Conservation (phyloP, 2,888 invertebrate genomes). For the Cotesia congregata region DNA sequence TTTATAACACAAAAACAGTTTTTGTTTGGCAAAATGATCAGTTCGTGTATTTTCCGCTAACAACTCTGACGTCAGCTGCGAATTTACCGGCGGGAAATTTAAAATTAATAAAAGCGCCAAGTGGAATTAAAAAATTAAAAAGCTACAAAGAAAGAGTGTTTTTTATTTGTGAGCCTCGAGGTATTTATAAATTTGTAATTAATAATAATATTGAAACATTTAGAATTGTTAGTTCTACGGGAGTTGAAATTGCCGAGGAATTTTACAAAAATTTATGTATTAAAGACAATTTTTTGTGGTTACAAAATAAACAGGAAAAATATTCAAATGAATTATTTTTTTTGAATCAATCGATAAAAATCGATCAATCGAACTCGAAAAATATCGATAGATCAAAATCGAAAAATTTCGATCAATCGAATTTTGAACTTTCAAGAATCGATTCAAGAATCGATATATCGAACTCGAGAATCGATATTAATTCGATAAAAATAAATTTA, state of each 20-base stretch:
- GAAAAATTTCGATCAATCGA: neutral
- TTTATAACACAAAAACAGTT: conserved; percentile 57
- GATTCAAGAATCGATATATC: neutral
- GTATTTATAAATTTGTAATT: conserved; percentile 59
- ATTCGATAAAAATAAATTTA: neutral
- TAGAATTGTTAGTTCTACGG: conserved; percentile 55
- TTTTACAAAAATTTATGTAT: conserved; percentile 55
- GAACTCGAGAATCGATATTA: neutral
- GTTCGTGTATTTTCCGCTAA: conserved; percentile 53
- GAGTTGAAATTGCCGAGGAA: conserved; percentile 55
- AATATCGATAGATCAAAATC: neutral
- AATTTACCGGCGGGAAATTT: conserved; percentile 23
- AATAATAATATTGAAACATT: conserved; percentile 46
- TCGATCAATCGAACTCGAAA: neutral
- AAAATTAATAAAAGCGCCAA: conserved; percentile 51
- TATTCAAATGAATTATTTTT: conserved; percentile 48
- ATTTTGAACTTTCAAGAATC: neutral
- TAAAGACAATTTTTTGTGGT: conserved; percentile 49
- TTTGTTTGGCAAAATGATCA: conserved; percentile 59
- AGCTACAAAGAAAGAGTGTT: conserved; percentile 56
- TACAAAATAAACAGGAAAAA: conserved; percentile 57
- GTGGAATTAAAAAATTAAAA: conserved; percentile 53
- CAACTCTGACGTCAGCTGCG: conserved; percentile 26
- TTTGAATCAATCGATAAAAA: conserved; percentile 14
- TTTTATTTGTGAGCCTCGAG: conserved; percentile 57